Evolutionary conservation across 2,113 vertebrate genomes (phyloP).

Genomic region (Hystrix cristata): DNA sequence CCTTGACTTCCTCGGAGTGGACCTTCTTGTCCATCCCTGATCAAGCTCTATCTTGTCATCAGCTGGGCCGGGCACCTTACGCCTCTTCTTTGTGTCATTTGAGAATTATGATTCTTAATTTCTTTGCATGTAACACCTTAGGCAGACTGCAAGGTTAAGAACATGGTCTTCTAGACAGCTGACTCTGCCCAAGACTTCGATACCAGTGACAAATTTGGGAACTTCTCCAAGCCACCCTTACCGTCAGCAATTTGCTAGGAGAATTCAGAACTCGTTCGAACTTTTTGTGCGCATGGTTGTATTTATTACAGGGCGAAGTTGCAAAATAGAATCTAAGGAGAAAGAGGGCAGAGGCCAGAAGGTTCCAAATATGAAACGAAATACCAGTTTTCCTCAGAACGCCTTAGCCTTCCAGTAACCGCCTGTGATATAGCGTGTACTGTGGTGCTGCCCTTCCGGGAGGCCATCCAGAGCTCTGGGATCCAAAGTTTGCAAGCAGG

Average conservation of each 20-base stretch:
- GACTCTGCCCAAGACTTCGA: neutral
- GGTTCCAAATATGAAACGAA: neutral
- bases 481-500: neutral
- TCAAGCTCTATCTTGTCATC: too few species aligned
- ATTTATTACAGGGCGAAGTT: neutral
- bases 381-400: neutral
- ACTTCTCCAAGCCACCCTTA: neutral
- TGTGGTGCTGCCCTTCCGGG: neutral
- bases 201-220: neutral
- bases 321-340: neutral
- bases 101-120: neutral
- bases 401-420: neutral
- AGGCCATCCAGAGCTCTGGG: neutral
- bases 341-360: neutral
- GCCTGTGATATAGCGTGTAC: neutral
- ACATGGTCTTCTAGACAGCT: neutral
- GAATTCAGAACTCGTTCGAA: slow-evolving; percentile 10
- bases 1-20: neutral
- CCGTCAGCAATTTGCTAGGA: neutral
- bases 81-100: neutral
- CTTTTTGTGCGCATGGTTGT: neutral
- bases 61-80: neutral
- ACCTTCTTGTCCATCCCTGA: neutral
- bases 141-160: neutral
- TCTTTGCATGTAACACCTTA: neutral